Conservation (phyloP, 2,113 vertebrate genomes). For the Bubo bubo region DNA sequence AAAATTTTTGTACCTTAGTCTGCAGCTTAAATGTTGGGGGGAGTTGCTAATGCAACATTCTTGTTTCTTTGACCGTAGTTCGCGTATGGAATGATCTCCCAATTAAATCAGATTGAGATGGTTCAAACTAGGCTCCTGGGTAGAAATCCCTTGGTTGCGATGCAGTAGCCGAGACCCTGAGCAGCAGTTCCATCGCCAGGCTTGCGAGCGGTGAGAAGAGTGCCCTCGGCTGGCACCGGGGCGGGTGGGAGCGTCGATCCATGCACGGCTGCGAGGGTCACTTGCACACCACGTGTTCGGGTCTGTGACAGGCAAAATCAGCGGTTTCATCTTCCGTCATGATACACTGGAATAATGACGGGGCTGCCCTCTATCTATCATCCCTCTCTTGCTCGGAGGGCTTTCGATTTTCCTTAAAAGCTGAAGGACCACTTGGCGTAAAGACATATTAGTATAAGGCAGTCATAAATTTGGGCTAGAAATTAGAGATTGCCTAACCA, state of each 20-base stretch:
- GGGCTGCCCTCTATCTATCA: background rate
- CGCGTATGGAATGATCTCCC: background rate
- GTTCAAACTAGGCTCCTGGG: background rate
- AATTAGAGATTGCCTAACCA: background rate
- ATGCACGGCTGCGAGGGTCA: accelerated
- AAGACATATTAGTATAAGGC: background rate
- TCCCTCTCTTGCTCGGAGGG: background rate
- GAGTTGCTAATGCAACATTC: background rate
- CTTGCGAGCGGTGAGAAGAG: background rate
- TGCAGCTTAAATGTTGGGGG: background rate
- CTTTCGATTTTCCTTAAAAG: background rate
- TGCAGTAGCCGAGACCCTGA: background rate
- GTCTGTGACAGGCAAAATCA: background rate
- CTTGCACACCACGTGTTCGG: accelerated
- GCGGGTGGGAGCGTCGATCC: background rate
- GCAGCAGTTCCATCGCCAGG: background rate
- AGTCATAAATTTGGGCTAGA: background rate
- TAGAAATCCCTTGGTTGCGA: background rate
- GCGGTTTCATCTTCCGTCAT: background rate
- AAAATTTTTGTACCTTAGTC: background rate
- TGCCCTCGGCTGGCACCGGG: background rate
- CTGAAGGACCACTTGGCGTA: background rate
- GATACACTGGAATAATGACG: background rate
- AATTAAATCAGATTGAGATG: background rate
- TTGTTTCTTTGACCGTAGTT: background rate